A percentile compares a stretch with the other conserved stretches of the same genome.
Conservation (phyloP, 53 echinoderm and acorn worm species). For the Hippasteria phrygiana region DNA sequence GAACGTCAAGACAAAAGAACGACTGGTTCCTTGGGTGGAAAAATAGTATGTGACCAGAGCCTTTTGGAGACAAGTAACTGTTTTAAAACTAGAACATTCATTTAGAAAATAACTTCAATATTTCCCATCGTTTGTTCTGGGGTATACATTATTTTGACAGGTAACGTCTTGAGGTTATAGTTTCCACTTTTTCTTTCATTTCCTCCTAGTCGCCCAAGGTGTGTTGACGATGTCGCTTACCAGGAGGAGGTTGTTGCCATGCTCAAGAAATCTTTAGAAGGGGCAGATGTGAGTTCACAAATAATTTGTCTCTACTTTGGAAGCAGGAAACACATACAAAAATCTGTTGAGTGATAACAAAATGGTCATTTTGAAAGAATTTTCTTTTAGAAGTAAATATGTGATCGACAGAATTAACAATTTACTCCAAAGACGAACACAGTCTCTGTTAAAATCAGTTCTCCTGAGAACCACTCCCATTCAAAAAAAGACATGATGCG, state of each 20-base stretch:
- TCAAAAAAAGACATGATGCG: neutral
- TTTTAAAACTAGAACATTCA: neutral
- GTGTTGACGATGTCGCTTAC: conserved; percentile 92
- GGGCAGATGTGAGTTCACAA: conserved; percentile 86
- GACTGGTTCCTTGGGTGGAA: conserved; percentile 89
- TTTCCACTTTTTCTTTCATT: neutral
- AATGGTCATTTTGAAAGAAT: too few species aligned
- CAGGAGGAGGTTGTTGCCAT: conserved; percentile 98
- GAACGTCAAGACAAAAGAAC: conserved; percentile 59
- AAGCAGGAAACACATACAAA: neutral
- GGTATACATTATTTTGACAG: neutral
- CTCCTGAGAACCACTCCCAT: too few species aligned
- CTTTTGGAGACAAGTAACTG: too few species aligned
- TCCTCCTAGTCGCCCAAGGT: conserved; percentile 84
- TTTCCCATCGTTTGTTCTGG: neutral
- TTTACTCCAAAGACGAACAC: too few species aligned
- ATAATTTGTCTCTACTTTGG: too few species aligned
- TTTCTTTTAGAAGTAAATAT: too few species aligned
- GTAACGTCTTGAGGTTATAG: neutral
- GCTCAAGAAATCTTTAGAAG: conserved; percentile 92
- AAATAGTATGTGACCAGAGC: conserved; percentile 86
- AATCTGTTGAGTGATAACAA: too few species aligned
- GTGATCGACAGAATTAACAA: too few species aligned
- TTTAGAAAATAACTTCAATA: neutral
- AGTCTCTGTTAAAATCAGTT: too few species aligned